Percentiles rank a stretch among this genome's conserved stretches.
These are phyloP conservation scores for Lepisosteus oculatus DNA, from an alignment of 2,113 vertebrate genomes.

Conservation along the genomic window DNA sequence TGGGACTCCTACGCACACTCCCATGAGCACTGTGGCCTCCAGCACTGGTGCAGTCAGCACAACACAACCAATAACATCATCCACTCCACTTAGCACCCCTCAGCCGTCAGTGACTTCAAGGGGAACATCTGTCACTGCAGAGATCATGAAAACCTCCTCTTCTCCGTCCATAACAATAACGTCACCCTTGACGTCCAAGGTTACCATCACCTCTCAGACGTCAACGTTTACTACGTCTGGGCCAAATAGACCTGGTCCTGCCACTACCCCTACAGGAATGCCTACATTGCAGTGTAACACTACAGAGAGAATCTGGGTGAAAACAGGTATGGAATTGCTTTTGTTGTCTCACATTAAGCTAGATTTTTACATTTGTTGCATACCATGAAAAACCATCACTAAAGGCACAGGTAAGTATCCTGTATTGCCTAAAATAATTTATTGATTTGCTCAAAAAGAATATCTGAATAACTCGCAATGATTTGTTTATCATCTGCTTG, in stretches of 20 bases:
- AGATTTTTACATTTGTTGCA: too few relatives aligned
- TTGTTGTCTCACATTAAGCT: too few relatives aligned
- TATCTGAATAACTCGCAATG: too few relatives aligned
- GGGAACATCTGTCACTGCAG: conserved; percentile 47
- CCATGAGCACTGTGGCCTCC: conserved; percentile 52
- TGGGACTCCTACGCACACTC: conserved; percentile 50
- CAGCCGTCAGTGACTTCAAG: conserved; percentile 50
- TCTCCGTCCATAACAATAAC: conserved; percentile 63
- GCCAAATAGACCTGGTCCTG: conserved; percentile 51
- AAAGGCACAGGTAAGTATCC: too few relatives aligned
- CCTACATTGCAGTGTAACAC: conserved; percentile 82
- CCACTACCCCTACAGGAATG: conserved; percentile 67
- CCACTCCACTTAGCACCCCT: conserved; percentile 55
- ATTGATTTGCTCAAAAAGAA: too few relatives aligned
- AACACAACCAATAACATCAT: conserved; percentile 37
- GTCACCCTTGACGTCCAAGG: conserved; percentile 62
- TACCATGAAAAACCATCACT: too few relatives aligned
- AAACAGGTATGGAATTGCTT: conserved; percentile 74
- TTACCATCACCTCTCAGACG: conserved; percentile 65
- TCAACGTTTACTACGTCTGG: conserved; percentile 59
- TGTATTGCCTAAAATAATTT: too few relatives aligned
- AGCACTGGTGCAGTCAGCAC: conserved; percentile 47
- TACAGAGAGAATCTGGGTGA: conserved; percentile 82
- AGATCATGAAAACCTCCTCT: conserved; percentile 50
- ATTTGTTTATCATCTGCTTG: too few relatives aligned